Percentiles rank a stretch among this genome's conserved stretches.
Evolutionary conservation across 2,113 vertebrate genomes (phyloP).

Genomic region (Paraplagusia blochii): DNA sequence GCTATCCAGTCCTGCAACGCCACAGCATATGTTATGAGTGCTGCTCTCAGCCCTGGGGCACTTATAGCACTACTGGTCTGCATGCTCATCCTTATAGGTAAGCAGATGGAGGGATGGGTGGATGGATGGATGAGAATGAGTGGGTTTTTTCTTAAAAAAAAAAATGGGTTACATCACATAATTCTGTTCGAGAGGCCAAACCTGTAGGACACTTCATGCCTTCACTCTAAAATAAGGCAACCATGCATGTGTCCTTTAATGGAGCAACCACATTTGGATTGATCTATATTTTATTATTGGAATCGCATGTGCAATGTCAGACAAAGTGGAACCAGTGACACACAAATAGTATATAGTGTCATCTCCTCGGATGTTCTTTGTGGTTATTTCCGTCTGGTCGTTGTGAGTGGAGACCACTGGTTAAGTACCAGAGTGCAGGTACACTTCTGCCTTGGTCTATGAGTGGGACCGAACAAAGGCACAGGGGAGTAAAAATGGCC

Average conservation of each 20-base stretch:
- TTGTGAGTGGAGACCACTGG: conserved; percentile 46
- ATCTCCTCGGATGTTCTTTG: conserved; percentile 28
- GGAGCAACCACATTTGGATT: conserved; percentile 47
- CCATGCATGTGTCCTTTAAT: conserved; percentile 43
- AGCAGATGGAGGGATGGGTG: conserved; percentile 54
- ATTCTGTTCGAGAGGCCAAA: conserved; percentile 1
- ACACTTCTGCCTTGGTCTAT: conserved; percentile 39
- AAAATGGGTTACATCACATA: conserved; percentile 5
- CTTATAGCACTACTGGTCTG: conserved; percentile 95
- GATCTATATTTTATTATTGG: conserved; percentile 40
- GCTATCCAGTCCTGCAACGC: conserved; percentile 94
- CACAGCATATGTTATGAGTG: conserved; percentile 86
- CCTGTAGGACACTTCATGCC: conserved; percentile 4
- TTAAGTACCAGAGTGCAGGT: conserved; percentile 24
- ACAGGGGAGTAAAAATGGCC: conserved; percentile 53
- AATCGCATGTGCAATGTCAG: conserved; percentile 18
- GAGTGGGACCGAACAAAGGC: conserved; percentile 57
- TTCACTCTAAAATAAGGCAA: conserved; percentile 14
- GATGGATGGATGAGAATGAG: conserved; percentile 7
- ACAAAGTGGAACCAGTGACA: conserved; percentile 31
- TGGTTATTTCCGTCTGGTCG: conserved; percentile 32
- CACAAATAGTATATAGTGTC: conserved; percentile 35
- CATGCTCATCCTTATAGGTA: conserved; percentile 94
- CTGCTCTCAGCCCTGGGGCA: conserved; percentile 90
- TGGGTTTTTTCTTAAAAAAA: not conserved